Evolutionary conservation across 2,888 invertebrate genomes (phyloP), one percentile per base, ranked within the genome.

Genomic region (Nephrocerus scutellatus): DNA sequence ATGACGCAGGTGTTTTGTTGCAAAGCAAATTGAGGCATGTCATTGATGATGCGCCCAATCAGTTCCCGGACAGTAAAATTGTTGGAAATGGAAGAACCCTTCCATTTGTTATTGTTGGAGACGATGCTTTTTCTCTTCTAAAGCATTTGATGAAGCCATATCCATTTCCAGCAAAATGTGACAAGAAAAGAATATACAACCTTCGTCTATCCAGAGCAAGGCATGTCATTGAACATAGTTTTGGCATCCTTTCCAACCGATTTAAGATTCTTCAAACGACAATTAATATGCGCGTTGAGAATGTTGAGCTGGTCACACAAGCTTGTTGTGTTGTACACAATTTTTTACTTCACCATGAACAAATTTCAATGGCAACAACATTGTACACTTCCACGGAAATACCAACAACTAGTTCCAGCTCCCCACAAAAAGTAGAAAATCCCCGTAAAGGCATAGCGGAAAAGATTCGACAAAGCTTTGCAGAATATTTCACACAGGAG

Each of bases 61-160:
- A n/a, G n/a, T n/a, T n/a, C n/a, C n/a, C n/a, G n/a, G n/a, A n/a
- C n/a, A n/a, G n/a, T n/a, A n/a, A n/a, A 19, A 13, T 37, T 12
- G 33, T 42, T 25, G 37, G 41, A 6, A 36, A 42, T 32, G 33
- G 21, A 20, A 23, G 34, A 9, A 29, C 26, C 10, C 38, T 35
- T 3, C 42, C 38, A 12, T 34, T 34, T 20, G 38, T 34, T 5
- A 34, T 42, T 10, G 30, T 42, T 34, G 30, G n/a, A 29, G 40
- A 40, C 24, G 35, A 40, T 30, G 40, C 35, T 10, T 35, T 40
- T 30, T 23, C 39, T 20, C 23, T 39, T 12, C 10, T 8, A 20
- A 26, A 34, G 23, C 25, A 39, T 33, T n/a, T 39, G 10, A 21
- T 39, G 31, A 33, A 33, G 16, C 39, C 39, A 26, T 39, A 28